These are phyloP conservation scores for Erithacus rubecula DNA, from an alignment of 2,797 vertebrate genomes.

Conservation along the genomic window DNA sequence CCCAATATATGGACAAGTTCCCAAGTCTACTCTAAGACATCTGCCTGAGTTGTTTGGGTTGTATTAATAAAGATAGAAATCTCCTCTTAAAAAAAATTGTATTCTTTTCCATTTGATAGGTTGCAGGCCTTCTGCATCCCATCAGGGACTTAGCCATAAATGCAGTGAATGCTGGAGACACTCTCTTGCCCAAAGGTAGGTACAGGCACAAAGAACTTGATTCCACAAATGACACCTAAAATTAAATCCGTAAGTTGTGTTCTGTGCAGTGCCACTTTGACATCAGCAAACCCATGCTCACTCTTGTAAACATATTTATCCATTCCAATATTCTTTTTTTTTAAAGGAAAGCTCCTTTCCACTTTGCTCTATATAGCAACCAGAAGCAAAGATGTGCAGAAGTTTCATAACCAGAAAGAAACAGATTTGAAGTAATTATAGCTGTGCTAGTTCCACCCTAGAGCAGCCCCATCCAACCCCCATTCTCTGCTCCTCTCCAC, in stretches of 20 bases:
- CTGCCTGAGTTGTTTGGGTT: neutral
- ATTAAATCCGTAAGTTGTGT: neutral
- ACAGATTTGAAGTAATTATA: neutral
- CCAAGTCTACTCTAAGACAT: neutral
- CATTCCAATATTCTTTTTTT: neutral
- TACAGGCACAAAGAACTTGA: neutral
- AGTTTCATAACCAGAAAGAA: neutral
- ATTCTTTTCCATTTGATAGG: neutral
- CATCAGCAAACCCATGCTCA: neutral
- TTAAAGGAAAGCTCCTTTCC: neutral
- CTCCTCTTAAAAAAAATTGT: neutral
- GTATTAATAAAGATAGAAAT: neutral
- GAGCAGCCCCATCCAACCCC: neutral
- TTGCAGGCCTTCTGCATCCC: neutral
- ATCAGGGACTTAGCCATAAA: neutral
- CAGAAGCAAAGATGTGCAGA: neutral
- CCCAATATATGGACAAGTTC: neutral
- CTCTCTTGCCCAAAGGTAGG: neutral
- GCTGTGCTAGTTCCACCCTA: neutral
- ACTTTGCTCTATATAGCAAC: neutral
- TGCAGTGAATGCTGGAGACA: neutral
- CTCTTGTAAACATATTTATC: neutral
- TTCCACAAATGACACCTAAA: neutral
- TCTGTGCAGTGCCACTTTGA: neutral
- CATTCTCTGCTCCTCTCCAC: accelerated